Evolutionary conservation across 2,888 invertebrate species (phyloP).

Genomic region (Cataglyphis altisquamis): DNA sequence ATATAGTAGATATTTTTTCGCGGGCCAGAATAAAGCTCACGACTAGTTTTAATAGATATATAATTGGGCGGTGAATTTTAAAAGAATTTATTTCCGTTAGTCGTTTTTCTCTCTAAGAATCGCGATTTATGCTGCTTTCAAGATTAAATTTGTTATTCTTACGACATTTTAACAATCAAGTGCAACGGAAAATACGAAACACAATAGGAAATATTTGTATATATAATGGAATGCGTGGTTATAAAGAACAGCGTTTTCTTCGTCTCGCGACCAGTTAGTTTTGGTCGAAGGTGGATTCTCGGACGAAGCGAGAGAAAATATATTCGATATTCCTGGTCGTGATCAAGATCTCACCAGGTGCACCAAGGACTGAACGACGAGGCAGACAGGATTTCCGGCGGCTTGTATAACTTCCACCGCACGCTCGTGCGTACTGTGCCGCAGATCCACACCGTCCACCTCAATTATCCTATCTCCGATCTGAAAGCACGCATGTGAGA

Average conservation of each 20-base stretch:
- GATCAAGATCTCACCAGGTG: slow-evolving; percentile 89
- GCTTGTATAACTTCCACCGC: slow-evolving; percentile 98
- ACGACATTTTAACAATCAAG: background rate
- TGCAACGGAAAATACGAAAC: background rate
- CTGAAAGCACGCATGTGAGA: slow-evolving; percentile 86
- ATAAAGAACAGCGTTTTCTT: background rate
- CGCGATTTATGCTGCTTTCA: background rate
- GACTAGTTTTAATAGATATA: background rate
- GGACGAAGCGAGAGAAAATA: slow-evolving; percentile 42
- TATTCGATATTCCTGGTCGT: slow-evolving; percentile 71
- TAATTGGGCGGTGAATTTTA: background rate
- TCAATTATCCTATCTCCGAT: slow-evolving; percentile 96
- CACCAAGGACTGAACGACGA: slow-evolving; percentile 94
- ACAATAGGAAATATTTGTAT: background rate
- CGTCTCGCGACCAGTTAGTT: background rate
- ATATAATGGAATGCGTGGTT: background rate
- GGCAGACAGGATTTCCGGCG: slow-evolving; percentile 94
- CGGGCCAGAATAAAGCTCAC: slow-evolving; percentile 11
- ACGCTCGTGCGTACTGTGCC: slow-evolving; percentile 96
- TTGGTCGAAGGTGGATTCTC: background rate
- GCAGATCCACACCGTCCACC: slow-evolving; percentile 96
- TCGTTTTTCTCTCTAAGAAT: background rate
- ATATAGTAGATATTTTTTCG: slow-evolving; percentile 18
- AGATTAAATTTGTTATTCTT: background rate
- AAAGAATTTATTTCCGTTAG: background rate